A percentile compares a stretch with the other conserved stretches of the same genome.
Evolutionary conservation across 2,797 vertebrate genomes (phyloP).

Genomic region (Melanotaenia boesemani): DNA sequence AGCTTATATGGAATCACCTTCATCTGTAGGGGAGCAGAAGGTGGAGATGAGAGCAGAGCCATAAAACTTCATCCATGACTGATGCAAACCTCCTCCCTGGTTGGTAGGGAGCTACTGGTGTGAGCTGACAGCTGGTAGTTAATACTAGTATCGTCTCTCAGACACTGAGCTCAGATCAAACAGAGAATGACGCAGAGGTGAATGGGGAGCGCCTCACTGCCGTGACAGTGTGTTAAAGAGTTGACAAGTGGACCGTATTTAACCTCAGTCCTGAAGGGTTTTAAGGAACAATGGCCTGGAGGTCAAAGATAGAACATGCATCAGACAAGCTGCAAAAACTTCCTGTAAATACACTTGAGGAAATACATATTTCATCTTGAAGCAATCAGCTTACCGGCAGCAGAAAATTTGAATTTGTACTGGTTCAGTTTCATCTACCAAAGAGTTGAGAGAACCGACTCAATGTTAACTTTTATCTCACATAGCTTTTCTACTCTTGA

Average conservation of each 20-base stretch:
- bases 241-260: slow-evolving; percentile 37
- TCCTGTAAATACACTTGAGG: not conserved
- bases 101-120: slow-evolving; percentile 39
- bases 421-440: not conserved
- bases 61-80: slow-evolving; percentile 49
- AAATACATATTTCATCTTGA: not conserved
- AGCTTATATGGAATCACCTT: slow-evolving; percentile 31
- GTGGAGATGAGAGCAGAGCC: slow-evolving; percentile 32
- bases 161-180: slow-evolving; percentile 66
- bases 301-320: slow-evolving; percentile 27
- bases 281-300: slow-evolving; percentile 29
- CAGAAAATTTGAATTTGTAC: not conserved
- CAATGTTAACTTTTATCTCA: not conserved
- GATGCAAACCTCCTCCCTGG: slow-evolving; percentile 54
- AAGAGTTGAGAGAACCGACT: not conserved
- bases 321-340: not conserved
- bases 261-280: slow-evolving; percentile 20
- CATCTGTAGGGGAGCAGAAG: slow-evolving; percentile 36
- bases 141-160: slow-evolving; percentile 71
- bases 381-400: not conserved
- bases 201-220: slow-evolving; percentile 54
- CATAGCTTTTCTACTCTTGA: not conserved
- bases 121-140: slow-evolving; percentile 70
- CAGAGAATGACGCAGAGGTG: slow-evolving; percentile 43
- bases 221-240: slow-evolving; percentile 38